These are phyloP conservation scores for Nerophis lumbriciformis DNA, from an alignment of 2,113 vertebrate genomes.

Conservation along the genomic window DNA sequence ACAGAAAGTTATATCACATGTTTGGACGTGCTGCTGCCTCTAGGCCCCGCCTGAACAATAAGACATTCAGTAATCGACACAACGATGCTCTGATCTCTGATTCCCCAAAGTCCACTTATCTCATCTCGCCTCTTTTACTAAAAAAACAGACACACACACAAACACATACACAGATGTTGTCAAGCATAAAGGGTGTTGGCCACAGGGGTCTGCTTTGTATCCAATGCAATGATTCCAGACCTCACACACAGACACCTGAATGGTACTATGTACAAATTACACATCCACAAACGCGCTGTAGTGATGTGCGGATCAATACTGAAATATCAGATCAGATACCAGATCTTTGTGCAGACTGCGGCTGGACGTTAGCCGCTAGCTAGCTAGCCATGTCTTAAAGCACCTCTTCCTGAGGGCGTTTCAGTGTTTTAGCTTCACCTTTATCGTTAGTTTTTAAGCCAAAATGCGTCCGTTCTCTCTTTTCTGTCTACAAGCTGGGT, in stretches of 20 bases:
- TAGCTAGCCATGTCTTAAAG: too few relatives aligned
- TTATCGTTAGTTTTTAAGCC: too few relatives aligned
- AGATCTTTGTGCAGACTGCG: too few relatives aligned
- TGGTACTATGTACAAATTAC: too few relatives aligned
- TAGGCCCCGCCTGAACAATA: slow-evolving; percentile 62
- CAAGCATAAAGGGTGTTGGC: slow-evolving; percentile 40
- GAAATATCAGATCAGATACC: too few relatives aligned
- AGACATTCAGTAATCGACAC: slow-evolving; percentile 60
- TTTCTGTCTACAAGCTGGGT: too few relatives aligned
- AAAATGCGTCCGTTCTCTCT: too few relatives aligned
- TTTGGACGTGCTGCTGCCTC: slow-evolving; percentile 26
- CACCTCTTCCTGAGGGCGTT: too few relatives aligned
- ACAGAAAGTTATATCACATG: slow-evolving; percentile 33
- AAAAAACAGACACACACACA: background rate
- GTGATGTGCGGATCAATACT: too few relatives aligned
- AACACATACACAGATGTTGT: slow-evolving; percentile 38
- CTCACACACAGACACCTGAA: slow-evolving; percentile 18
- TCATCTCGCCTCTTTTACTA: slow-evolving; percentile 49
- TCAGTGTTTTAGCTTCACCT: too few relatives aligned
- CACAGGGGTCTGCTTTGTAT: slow-evolving; percentile 54
- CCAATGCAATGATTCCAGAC: slow-evolving; percentile 45
- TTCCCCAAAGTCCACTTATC: slow-evolving; percentile 66
- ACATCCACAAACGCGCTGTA: too few relatives aligned
- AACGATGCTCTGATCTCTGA: slow-evolving; percentile 67
- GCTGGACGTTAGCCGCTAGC: too few relatives aligned